Evolutionary conservation across 2,113 vertebrate genomes (phyloP), one percentile per base, ranked within the genome.

Genomic region (Pseudopipra pipra): DNA sequence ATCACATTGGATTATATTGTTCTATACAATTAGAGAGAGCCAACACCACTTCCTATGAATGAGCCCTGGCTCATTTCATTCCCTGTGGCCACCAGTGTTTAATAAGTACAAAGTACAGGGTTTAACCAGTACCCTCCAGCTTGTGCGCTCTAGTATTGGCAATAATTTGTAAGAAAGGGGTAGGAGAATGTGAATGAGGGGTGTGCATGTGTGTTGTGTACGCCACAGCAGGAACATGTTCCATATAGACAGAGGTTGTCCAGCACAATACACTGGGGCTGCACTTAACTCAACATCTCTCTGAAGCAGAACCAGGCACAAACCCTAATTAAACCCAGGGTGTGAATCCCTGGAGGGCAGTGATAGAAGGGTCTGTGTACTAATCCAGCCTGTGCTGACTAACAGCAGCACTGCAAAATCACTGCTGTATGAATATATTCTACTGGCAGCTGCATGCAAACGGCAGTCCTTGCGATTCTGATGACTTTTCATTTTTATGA

Each of bases 331-430:
- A 96, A 97, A 97, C 80, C 55, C 47, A 77, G 68, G 81, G 91
- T 81, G 85, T 90, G 92, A 93, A 95, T 93, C 95, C 94, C 94
- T 76, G 44, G 83, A 89, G 91, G 88, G 87, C 72, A 71, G 81
- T 93, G 93, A 87, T 85, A 91, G 94, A 84, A 85, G 62, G 79
- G 85, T 61, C 65, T 95, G 82, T 92, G 88, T 86, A 92, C 90
- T 95, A 82, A 97, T 95, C 94, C 93, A 95, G 90, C 85, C 95
- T 5, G 37, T 93, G 93, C 93, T 96, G 97, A 97, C 95, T 97
- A 97, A 96, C 95, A 96, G 85, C 93, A 92, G 83, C 0, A 2
- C 71, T 59, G 77, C 77, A 75, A 88, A 94, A 93, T 89, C 92
- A 78, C 55, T 73, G 31, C 87, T 52, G 41, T 68, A 79, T n/a